Evolutionary conservation across 2,113 vertebrate species (phyloP), one percentile per base, ranked within the genome.

Genomic region (Ancistrus triradiatus): DNA sequence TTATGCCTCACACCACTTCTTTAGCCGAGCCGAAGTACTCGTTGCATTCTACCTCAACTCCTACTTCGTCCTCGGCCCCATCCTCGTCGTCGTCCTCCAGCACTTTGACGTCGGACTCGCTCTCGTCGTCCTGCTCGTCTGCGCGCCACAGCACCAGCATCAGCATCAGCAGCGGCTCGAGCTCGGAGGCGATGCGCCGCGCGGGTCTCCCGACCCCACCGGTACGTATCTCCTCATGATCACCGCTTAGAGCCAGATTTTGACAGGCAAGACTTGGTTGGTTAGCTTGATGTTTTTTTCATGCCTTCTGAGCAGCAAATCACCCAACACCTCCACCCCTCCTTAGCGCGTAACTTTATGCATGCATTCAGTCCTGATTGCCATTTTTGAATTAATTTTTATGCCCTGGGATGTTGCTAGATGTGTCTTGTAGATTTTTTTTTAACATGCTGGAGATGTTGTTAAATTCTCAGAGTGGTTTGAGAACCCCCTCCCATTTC

Each of bases 151-250:
- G 83, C 81, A 88, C 49, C 80, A 84, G 72, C 74, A 87, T 78
- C 78, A 85, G 84, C 64, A 80, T 83, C 81, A 75, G 78, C 70
- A 74, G 86, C 87, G 31, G 58, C 42, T 42, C 17, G 11, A 60
- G 87, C 84, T 89, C 93, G 31, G 93, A 95, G 90, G 92, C 91
- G 84, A 91, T 96, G 94, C 88, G 94, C 73, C 85, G 94, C 88
- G 91, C 90, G 72, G 96, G 94, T 88, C 91, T 97, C 86, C 93
- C 94, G 79, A 91, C 90, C 86, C 93, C 93, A 86, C 94, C 93
- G 94, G 94, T 97, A 94, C 81, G 94, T 95, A 92, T 85, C 62
- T 89, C 84, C 87, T 90, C 87, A 90, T 90, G 90, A 90, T 91
- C 89, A 91, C 87, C 81, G 88, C 90, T 92, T 90, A 87, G 85